Evolutionary conservation across 2,888 invertebrate species (phyloP).

Genomic region (Plebejus anna): DNA sequence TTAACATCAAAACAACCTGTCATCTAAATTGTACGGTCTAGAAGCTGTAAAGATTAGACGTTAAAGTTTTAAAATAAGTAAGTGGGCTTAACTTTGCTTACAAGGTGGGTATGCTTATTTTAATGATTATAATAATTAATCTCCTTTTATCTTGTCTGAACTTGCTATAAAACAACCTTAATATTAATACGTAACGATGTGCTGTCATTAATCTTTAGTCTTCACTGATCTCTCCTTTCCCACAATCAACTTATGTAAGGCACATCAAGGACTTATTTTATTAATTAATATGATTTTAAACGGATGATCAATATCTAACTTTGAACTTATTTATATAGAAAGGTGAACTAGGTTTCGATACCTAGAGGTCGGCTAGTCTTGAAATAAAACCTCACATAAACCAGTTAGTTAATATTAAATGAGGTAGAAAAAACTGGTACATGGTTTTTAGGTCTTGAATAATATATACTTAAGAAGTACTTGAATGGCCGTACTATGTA

Average conservation of each 20-base stretch:
- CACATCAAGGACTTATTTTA: not conserved
- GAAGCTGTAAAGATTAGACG: too few relatives aligned
- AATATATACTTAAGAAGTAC: not conserved
- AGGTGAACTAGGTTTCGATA: not conserved
- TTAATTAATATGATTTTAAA: not conserved
- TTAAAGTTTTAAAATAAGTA: too few relatives aligned
- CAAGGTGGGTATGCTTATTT: not conserved
- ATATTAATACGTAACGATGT: not conserved
- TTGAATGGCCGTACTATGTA: conserved; percentile 11
- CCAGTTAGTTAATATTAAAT: conserved; percentile 14
- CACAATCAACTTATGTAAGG: not conserved
- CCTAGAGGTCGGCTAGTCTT: not conserved
- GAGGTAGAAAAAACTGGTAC: conserved; percentile 13
- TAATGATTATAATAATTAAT: not conserved
- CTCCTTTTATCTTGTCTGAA: not conserved
- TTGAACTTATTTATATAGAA: not conserved
- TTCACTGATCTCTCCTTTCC: not conserved
- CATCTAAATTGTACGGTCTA: too few relatives aligned
- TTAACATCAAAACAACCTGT: too few relatives aligned
- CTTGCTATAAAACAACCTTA: conserved; percentile 7
- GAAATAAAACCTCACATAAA: conserved; percentile 2
- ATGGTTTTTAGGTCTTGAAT: conserved; percentile 22
- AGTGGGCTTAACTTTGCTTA: too few relatives aligned
- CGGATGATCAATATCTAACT: not conserved
- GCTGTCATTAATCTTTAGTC: not conserved